Evolutionary conservation across 2,797 vertebrate genomes (phyloP).

Genomic region (Sebastes kiyomatsui): DNA sequence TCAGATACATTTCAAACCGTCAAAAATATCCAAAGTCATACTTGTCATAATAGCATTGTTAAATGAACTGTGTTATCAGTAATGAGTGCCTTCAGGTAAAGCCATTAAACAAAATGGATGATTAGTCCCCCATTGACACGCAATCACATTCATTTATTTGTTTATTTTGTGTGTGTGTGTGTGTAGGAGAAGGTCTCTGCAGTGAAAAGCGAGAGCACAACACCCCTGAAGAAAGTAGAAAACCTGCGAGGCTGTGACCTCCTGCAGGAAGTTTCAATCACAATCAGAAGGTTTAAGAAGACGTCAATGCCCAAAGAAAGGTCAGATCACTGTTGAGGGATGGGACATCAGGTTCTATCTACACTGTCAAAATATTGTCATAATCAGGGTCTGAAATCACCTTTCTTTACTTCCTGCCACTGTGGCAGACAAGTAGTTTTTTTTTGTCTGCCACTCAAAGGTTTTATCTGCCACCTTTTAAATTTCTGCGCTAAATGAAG

Average conservation of each 20-base stretch:
- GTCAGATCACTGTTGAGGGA: slow-evolving; percentile 70
- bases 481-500: no score
- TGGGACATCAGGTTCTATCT: background rate
- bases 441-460: no score
- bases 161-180: background rate
- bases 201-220: slow-evolving; percentile 87
- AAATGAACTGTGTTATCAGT: background rate
- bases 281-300: slow-evolving; percentile 98
- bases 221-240: slow-evolving; percentile 92
- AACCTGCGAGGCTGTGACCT: slow-evolving; percentile 95
- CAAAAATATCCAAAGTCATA: background rate
- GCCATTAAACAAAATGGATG: background rate
- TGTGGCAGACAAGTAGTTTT: no score
- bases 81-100: background rate
- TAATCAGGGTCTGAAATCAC: no score
- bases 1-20: background rate
- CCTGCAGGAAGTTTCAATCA: slow-evolving; percentile 97
- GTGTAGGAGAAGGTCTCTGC: slow-evolving; percentile 91
- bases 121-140: background rate
- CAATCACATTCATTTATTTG: background rate
- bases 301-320: slow-evolving; percentile 96
- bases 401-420: no score
- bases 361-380: background rate
- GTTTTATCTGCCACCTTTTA: no score
- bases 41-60: background rate